phyloP scores from a whole-genome alignment of 1,140 invertebrate genomes.

The Drosophila asahinai region DNA sequence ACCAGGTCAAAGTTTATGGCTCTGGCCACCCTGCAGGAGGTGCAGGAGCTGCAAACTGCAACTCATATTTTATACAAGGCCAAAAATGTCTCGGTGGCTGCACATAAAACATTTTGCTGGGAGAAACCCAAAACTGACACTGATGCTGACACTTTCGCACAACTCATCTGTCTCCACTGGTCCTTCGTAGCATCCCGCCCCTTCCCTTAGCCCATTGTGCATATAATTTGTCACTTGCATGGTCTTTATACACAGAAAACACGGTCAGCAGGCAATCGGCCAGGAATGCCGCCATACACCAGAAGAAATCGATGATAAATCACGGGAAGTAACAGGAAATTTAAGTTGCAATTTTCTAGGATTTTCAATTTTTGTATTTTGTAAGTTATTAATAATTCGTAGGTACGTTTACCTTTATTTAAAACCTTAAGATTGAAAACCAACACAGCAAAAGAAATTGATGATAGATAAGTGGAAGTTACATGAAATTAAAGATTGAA shows the following conservation, averaged over 20 bases:
- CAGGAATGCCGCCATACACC: neutral
- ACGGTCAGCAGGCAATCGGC: slow-evolving; percentile 23
- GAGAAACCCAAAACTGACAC: slow-evolving; percentile 52
- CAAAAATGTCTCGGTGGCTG: slow-evolving; percentile 43
- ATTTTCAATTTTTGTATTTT: neutral
- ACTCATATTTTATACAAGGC: slow-evolving; percentile 59
- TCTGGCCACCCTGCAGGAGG: neutral
- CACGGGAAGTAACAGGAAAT: neutral
- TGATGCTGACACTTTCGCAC: slow-evolving; percentile 63
- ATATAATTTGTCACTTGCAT: slow-evolving; percentile 68
- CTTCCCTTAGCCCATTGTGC: slow-evolving; percentile 22
- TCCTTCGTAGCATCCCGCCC: neutral
- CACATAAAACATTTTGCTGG: slow-evolving; percentile 53
- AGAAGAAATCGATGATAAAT: neutral
- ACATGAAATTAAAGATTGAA: no score
- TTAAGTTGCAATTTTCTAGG: neutral
- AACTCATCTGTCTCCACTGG: slow-evolving; percentile 41
- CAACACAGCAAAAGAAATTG: no score
- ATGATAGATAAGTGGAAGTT: no score
- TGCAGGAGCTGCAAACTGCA: slow-evolving; percentile 40
- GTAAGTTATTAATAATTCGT: neutral
- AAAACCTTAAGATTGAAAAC: no score
- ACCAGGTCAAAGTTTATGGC: slow-evolving; percentile 55
- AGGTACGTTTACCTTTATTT: neutral
- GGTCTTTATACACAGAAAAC: slow-evolving; percentile 49